These are phyloP conservation scores for Eulemur rubriventer DNA, from an alignment of 2,797 vertebrate species.

Conservation along the genomic window DNA sequence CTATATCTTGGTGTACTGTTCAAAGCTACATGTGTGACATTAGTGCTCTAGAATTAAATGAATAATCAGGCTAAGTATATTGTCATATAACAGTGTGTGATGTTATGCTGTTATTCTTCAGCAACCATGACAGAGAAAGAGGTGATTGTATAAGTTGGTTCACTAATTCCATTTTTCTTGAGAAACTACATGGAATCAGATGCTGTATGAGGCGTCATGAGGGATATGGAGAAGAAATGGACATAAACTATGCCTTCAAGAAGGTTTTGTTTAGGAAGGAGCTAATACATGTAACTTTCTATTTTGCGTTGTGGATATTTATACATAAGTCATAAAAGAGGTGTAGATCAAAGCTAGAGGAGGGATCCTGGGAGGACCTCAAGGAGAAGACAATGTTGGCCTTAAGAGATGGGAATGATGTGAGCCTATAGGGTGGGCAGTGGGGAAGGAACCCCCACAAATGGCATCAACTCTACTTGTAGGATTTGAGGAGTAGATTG, in stretches of 20 bases:
- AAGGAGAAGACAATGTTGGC: not conserved
- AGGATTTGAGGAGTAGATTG: not conserved
- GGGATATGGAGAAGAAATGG: not conserved
- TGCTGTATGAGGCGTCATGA: not conserved
- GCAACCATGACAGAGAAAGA: not conserved
- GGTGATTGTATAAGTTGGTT: not conserved
- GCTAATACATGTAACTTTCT: not conserved
- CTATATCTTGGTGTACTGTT: not conserved
- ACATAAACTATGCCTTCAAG: not conserved
- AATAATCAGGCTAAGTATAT: not conserved
- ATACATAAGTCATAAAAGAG: not conserved
- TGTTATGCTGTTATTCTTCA: not conserved
- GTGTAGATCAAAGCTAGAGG: not conserved
- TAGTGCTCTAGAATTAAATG: not conserved
- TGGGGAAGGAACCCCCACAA: not conserved
- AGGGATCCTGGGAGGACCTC: not conserved
- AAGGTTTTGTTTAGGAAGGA: not conserved
- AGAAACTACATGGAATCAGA: not conserved
- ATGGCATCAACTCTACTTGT: rapidly evolving
- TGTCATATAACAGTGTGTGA: not conserved
- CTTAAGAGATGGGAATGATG: not conserved
- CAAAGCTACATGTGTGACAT: not conserved
- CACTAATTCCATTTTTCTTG: not conserved
- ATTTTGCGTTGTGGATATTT: not conserved
- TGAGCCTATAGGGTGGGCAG: not conserved